Percentiles rank a stretch among this genome's conserved stretches.
phyloP scores from a whole-genome alignment of 2,888 invertebrate genomes.

The Drosophila borealis region DNA sequence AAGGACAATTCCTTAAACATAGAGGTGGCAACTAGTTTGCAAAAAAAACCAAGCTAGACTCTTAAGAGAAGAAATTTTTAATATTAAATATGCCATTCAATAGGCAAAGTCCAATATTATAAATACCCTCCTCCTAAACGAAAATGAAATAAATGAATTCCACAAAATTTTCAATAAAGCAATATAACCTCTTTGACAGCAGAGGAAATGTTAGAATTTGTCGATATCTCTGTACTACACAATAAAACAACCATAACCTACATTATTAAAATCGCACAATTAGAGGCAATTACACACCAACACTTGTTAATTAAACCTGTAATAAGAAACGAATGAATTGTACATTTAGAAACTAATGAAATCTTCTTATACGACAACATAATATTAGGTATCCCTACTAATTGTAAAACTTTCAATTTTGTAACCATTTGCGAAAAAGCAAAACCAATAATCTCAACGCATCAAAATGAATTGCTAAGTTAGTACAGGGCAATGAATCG shows the following conservation, averaged over 20 bases:
- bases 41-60: slow-evolving; percentile 3
- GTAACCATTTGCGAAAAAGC: background rate
- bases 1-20: background rate
- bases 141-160: background rate
- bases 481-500: background rate
- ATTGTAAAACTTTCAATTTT: background rate
- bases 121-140: background rate
- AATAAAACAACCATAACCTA: no score
- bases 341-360: background rate
- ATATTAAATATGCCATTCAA: slow-evolving; percentile 11
- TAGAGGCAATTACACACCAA: background rate
- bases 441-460: background rate
- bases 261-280: background rate
- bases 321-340: background rate
- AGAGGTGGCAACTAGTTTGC: background rate
- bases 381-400: background rate
- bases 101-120: background rate
- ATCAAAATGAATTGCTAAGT: background rate
- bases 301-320: background rate
- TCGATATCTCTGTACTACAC: no score
- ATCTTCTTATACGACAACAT: slow-evolving; percentile 1
- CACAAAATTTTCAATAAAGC: background rate
- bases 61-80: slow-evolving; percentile 10
- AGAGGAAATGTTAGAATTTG: no score
- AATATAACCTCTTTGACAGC: background rate